Evolutionary conservation across 2,888 invertebrate genomes (phyloP).

Genomic region (Coenonympha glycerion): DNA sequence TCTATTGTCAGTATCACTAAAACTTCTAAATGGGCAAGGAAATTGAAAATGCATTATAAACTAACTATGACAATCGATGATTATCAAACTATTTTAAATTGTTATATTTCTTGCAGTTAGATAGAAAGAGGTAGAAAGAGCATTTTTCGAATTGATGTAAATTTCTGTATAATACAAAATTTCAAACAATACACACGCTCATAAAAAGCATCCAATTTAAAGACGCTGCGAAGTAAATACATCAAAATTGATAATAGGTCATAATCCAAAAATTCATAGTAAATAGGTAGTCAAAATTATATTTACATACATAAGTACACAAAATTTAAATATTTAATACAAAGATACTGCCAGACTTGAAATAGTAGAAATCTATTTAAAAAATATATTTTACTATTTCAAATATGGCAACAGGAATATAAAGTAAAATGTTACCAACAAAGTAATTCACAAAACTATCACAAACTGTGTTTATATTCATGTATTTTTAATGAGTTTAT

Average conservation of each 20-base stretch:
- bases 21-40: constrained; percentile 10
- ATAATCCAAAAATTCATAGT: constrained; percentile 21
- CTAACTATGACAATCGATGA: neutral
- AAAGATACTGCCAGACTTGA: constrained; percentile 5
- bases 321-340: constrained; percentile 14
- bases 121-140: neutral
- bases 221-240: neutral
- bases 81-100: no score
- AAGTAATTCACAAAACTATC: constrained; percentile 18
- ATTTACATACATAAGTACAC: constrained; percentile 25
- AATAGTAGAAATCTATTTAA: neutral
- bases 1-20: constrained; percentile 2
- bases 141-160: no score
- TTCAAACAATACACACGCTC: neutral
- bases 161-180: no score
- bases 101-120: no score
- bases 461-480: constrained; percentile 2
- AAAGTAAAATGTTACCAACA: constrained; percentile 19
- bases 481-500: neutral
- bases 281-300: constrained; percentile 16
- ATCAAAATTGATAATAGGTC: constrained; percentile 9
- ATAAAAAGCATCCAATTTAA: constrained; percentile 1
- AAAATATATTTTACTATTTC: neutral
- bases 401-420: constrained; percentile 13
- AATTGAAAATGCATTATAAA: constrained; percentile 10